Base-by-base conservation (phyloP, 2,113 vertebrate species). In the Girardinichthys multiradiatus region DNA sequence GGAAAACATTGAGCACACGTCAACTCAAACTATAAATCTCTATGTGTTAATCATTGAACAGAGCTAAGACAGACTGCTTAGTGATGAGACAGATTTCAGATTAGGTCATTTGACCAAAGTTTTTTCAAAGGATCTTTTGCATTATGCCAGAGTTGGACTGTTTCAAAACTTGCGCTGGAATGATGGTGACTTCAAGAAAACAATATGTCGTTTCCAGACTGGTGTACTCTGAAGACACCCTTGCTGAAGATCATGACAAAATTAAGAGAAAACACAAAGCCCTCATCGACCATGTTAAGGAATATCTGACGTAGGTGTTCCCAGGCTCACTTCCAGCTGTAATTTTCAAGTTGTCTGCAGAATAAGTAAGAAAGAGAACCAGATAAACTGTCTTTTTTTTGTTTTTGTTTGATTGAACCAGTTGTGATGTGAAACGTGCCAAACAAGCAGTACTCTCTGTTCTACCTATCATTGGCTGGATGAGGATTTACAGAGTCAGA, bases 401-500 rank as follows among this genome's bases (percentile, higher is more conserved):
- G 3, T 51, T 8, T 65, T n/a, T 59, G 30, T 66, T 33, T 13
- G 4, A 21, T 33, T 64, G 1, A 31, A 27, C 33, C 64, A 98
- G 97, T 27, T 98, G 96, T 57, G 94, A 96, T 54, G 64, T 92
- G 21, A 86, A 94, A 85, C 96, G 90, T 42, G 90, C 77, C 61
- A 98, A 96, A 92, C 95, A 84, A 64, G 82, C 87, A 11, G 91
- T 70, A 1, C 64, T 96, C 35, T 78, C 91, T 45, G 68, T 96
- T 31, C 89, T 98, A 39, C 97, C 97, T 3, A 9, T 99, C 0
- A 11, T 91, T 27, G 95, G 96, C 0, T 99, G 97, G 97, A 87
- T 99, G 83, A 96, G 94, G 42, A 89, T 81, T 0, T 98, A 98
- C 24, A 91, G 82, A 67, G 33, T 96, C 8, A 96, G 87, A 82